Evolutionary conservation across 2,888 invertebrate species (phyloP).

Genomic region (Trichogramma evanescens): DNA sequence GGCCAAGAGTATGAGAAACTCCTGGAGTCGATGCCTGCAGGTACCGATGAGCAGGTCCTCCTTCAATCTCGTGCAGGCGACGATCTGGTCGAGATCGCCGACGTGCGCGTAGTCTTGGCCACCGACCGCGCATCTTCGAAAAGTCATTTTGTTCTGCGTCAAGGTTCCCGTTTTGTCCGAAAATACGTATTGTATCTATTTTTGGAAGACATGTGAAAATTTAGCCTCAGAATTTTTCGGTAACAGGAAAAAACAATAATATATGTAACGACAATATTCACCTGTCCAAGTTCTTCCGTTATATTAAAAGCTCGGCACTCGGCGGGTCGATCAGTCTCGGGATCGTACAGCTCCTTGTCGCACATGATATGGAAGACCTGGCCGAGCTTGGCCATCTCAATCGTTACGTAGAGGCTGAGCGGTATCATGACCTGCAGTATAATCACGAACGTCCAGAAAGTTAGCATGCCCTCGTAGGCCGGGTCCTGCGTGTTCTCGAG

Average conservation of each 20-base stretch:
- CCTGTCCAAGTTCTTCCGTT: conserved; percentile 93
- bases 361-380: conserved; percentile 94
- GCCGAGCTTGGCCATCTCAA: conserved; percentile 91
- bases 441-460: conserved; percentile 94
- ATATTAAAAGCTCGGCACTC: conserved; percentile 94
- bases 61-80: conserved; percentile 48
- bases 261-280: conserved; percentile 34
- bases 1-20: conserved; percentile 84
- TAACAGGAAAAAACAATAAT: not conserved
- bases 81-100: conserved; percentile 59
- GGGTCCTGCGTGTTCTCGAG: conserved; percentile 58
- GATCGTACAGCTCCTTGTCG: conserved; percentile 81
- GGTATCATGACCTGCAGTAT: conserved; percentile 97
- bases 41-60: conserved; percentile 57
- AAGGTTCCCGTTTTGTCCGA: conserved; percentile 97
- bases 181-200: conserved; percentile 77
- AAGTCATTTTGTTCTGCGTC: conserved; percentile 97
- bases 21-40: conserved; percentile 62
- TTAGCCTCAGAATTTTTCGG: not conserved
- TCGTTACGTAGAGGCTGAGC: conserved; percentile 89
- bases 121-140: conserved; percentile 80
- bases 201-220: not conserved
- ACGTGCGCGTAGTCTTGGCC: conserved; percentile 86
- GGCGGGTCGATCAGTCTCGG: conserved; percentile 70
- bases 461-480: conserved; percentile 70